Conservation (phyloP, 1,140 invertebrate species). For the Drosophila ananassae region DNA sequence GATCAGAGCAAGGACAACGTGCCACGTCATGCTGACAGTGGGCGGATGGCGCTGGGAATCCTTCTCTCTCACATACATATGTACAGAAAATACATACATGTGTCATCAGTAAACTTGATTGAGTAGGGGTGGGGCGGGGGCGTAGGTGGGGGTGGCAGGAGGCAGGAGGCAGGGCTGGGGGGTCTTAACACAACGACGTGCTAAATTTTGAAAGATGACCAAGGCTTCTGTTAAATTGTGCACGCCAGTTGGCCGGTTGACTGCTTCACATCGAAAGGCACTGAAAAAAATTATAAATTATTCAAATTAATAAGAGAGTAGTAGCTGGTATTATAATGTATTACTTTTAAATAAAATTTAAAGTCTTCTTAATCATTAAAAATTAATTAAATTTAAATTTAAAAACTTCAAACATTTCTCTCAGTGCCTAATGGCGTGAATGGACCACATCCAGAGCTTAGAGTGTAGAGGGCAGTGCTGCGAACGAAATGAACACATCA, state of each 20-base stretch:
- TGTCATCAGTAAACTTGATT: constrained; percentile 60
- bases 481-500: constrained; percentile 49
- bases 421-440: not conserved
- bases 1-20: constrained; percentile 48
- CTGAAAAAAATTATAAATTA: constrained; percentile 3
- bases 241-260: constrained; percentile 50
- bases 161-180: not conserved
- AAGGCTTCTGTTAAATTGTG: constrained; percentile 67
- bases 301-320: not conserved
- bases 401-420: not conserved
- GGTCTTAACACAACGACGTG: constrained; percentile 46
- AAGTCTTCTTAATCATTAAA: no score
- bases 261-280: constrained; percentile 35
- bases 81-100: constrained; percentile 22
- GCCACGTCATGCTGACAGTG: constrained; percentile 61
- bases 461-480: constrained; percentile 6
- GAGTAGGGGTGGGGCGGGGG: constrained; percentile 14
- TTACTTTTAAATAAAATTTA: not conserved
- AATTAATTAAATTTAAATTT: no score
- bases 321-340: not conserved
- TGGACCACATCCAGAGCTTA: constrained; percentile 1
- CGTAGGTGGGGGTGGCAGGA: not conserved
- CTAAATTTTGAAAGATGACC: constrained; percentile 77
- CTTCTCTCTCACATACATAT: not conserved
- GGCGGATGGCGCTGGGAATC: constrained; percentile 17